phyloP scores from a whole-genome alignment of 2,888 invertebrate species.

The Drosophila kambysellisi region DNA sequence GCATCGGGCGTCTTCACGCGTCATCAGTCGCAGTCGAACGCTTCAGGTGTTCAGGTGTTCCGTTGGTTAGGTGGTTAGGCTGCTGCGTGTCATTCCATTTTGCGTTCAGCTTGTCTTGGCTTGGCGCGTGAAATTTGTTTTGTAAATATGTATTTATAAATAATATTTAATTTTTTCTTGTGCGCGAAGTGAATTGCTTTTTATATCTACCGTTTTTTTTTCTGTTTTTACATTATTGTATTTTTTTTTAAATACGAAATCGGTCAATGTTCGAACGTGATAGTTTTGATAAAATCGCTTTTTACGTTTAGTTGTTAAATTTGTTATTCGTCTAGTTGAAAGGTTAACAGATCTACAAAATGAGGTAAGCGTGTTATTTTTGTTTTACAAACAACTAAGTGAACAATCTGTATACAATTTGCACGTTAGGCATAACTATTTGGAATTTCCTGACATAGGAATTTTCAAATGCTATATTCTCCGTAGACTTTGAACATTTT shows the following conservation, averaged over 20 bases:
- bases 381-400: neutral
- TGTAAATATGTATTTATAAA: neutral
- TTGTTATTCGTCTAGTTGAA: conserved; percentile 3
- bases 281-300: conserved; percentile 19
- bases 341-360: conserved; percentile 23
- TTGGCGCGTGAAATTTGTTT: conserved; percentile 7
- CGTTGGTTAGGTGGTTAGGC: conserved; percentile 22
- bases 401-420: too few relatives aligned
- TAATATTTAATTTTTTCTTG: conserved; percentile 3
- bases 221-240: conserved; percentile 3
- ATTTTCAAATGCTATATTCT: neutral
- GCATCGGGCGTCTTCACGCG: conserved; percentile 12
- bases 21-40: conserved; percentile 48
- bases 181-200: neutral
- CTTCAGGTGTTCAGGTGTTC: conserved; percentile 57
- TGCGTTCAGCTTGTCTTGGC: conserved; percentile 20
- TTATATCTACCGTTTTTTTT: conserved; percentile 1
- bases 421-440: too few relatives aligned
- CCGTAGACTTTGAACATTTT: neutral
- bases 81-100: conserved; percentile 1
- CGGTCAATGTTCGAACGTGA: conserved; percentile 42
- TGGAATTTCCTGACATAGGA: neutral
- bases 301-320: neutral
- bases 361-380: conserved; percentile 48
- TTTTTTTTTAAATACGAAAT: neutral